Percentiles rank a stretch among this genome's conserved stretches.
Evolutionary conservation across 1,140 invertebrate species (phyloP).

Genomic region (Euglossa dilemma): DNA sequence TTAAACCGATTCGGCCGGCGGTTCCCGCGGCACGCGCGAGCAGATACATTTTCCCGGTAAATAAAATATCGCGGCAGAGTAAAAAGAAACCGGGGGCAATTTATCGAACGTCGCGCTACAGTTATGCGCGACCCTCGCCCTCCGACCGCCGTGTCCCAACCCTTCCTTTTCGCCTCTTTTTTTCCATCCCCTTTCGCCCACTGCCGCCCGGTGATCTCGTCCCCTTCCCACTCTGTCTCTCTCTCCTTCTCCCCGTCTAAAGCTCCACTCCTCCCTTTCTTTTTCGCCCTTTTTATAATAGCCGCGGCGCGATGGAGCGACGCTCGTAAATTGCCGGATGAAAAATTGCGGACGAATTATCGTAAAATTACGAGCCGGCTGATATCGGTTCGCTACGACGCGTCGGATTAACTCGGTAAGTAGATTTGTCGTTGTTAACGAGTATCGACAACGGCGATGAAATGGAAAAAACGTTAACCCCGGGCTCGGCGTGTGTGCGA

Average conservation of each 20-base stretch:
- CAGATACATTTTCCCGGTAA: conserved; percentile 60
- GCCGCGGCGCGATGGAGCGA: background rate
- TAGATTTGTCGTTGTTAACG: conserved; percentile 40
- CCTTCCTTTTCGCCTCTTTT: conserved; percentile 21
- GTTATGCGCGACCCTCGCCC: conserved; percentile 48
- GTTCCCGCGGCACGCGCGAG: conserved; percentile 46
- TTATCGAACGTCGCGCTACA: conserved; percentile 65
- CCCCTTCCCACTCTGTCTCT: background rate
- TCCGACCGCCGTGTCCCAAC: background rate
- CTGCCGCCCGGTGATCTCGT: background rate
- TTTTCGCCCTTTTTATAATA: background rate
- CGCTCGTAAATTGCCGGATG: conserved; percentile 62
- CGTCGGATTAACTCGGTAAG: conserved; percentile 24
- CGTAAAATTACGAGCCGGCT: conserved; percentile 54
- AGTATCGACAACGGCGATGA: conserved; percentile 31
- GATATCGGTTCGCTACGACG: conserved; percentile 15
- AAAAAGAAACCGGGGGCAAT: conserved; percentile 63
- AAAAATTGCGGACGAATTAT: conserved; percentile 66
- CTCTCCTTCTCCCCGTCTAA: background rate
- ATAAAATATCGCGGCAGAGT: conserved; percentile 61
- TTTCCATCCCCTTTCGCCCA: no score
- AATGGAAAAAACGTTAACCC: background rate
- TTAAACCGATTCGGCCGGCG: conserved; percentile 41
- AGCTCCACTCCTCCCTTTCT: background rate
- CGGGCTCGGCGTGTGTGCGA: no score